phyloP scores from a whole-genome alignment of 2,797 vertebrate genomes.

The Setipinna tenuifilis region DNA sequence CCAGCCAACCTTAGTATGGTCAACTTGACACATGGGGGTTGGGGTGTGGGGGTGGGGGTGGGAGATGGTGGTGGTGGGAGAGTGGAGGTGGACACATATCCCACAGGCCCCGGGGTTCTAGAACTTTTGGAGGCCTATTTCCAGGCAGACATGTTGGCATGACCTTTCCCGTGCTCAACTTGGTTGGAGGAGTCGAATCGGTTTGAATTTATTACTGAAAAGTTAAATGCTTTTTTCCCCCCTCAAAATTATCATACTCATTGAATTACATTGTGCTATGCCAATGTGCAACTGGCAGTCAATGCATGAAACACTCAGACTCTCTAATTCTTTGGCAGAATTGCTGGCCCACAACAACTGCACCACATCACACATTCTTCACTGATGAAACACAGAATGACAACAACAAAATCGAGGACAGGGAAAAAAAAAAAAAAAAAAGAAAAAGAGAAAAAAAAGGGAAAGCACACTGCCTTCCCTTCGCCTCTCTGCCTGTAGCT shows the following conservation, averaged over 20 bases:
- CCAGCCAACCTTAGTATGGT: constrained; percentile 73
- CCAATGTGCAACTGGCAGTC: constrained; percentile 4
- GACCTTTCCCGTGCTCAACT: background rate
- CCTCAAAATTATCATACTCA: background rate
- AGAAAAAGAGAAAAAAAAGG: background rate
- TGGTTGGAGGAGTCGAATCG: background rate
- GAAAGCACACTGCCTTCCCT: background rate
- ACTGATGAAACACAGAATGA: constrained; percentile 16
- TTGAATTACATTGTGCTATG: background rate
- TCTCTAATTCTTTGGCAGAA: constrained; percentile 29
- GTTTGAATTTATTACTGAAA: background rate
- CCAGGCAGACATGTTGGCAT: background rate
- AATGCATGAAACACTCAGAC: background rate
- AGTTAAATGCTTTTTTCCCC: background rate
- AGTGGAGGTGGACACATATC: background rate
- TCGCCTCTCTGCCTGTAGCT: background rate
- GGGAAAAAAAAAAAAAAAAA: background rate
- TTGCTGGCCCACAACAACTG: background rate
- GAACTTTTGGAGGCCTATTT: background rate
- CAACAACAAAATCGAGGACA: background rate
- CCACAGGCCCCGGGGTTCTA: background rate
- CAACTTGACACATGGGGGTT: constrained; percentile 52
- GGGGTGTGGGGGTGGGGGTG: background rate
- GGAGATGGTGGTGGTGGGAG: background rate
- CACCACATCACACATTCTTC: constrained; percentile 24